Conservation (phyloP, 2,888 invertebrate species). For the Notocelia uddmanniana region DNA sequence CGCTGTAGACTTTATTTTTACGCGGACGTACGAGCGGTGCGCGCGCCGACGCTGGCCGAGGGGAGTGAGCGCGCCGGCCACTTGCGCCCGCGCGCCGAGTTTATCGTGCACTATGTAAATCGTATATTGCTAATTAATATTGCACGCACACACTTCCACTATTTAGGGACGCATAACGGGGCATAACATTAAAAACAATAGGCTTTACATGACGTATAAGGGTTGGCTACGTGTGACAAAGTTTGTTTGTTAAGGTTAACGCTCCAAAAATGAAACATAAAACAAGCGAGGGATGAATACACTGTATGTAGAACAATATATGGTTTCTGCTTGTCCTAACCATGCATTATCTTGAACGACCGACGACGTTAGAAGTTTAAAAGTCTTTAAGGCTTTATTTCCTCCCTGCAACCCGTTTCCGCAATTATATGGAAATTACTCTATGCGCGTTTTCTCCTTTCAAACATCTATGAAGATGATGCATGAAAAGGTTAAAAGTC, state of each 20-base stretch:
- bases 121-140: slow-evolving; percentile 79
- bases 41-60: slow-evolving; percentile 70
- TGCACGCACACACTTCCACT: slow-evolving; percentile 72
- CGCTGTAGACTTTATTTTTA: slow-evolving; percentile 84
- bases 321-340: slow-evolving; percentile 7
- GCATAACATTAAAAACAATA: slow-evolving; percentile 72
- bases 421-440: slow-evolving; percentile 40
- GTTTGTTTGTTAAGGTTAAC: slow-evolving; percentile 47
- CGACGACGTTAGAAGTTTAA: slow-evolving; percentile 24
- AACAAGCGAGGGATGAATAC: slow-evolving; percentile 16
- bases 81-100: slow-evolving; percentile 65
- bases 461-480: neutral
- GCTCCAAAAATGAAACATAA: slow-evolving; percentile 33
- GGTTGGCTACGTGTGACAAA: slow-evolving; percentile 61
- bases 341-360: slow-evolving; percentile 23
- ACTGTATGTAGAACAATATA: slow-evolving; percentile 12
- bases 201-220: slow-evolving; percentile 61
- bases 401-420: slow-evolving; percentile 33
- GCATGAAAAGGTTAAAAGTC: neutral
- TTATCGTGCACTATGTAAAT: slow-evolving; percentile 78
- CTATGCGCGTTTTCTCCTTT: slow-evolving; percentile 28
- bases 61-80: slow-evolving; percentile 71
- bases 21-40: slow-evolving; percentile 81
- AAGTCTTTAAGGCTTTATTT: slow-evolving; percentile 39
- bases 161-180: slow-evolving; percentile 79